Conservation (phyloP, 2,888 invertebrate species). For the Sarcophaga rosellei region DNA sequence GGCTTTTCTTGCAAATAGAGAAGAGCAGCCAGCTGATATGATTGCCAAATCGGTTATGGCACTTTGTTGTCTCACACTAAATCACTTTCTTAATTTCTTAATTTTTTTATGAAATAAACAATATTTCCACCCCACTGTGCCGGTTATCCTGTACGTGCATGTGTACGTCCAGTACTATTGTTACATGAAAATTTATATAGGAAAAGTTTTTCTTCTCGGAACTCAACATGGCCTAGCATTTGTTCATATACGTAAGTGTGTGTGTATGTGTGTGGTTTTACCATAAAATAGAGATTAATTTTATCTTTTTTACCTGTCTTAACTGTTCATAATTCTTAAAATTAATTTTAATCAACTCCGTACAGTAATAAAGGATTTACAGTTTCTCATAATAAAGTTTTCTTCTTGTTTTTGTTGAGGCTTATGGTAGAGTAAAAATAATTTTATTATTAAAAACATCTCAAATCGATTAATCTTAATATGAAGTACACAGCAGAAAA, state of each 20-base stretch:
- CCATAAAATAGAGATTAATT: constrained; percentile 23
- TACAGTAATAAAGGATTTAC: not conserved
- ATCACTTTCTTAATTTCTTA: no score
- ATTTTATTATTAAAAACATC: not conserved
- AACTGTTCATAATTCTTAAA: constrained; percentile 20
- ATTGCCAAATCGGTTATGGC: no score
- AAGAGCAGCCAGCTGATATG: no score
- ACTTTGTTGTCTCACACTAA: no score
- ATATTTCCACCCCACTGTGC: not conserved
- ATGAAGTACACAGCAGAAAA: no score
- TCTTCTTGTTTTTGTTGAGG: not conserved
- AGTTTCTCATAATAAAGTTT: constrained; percentile 6
- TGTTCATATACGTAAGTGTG: not conserved
- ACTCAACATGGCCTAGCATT: not conserved
- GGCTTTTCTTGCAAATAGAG: no score
- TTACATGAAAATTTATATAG: constrained; percentile 24
- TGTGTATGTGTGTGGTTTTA: not conserved
- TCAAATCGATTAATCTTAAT: not conserved
- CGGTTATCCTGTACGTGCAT: not conserved
- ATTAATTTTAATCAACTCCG: constrained; percentile 30
- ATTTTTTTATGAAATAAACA: no score
- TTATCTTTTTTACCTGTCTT: constrained; percentile 11
- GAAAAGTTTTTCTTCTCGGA: not conserved
- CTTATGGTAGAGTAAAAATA: not conserved
- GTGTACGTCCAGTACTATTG: not conserved